Conservation (phyloP, 2,888 invertebrate species). For the Tipula helvola region DNA sequence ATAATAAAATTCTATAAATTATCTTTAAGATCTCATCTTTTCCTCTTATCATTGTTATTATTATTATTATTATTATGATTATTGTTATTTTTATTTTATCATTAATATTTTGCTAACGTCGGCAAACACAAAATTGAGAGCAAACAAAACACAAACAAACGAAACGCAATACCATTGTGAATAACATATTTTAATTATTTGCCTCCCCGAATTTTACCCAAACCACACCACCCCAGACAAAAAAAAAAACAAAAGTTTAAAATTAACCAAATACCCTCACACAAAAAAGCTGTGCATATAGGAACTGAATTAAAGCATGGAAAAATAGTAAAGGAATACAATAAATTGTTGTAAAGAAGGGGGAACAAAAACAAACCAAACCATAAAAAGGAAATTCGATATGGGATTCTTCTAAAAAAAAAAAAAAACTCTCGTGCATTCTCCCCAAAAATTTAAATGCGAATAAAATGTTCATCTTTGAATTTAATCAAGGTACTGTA, state of each 20-base stretch:
- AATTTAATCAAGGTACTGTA: neutral
- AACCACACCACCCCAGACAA: neutral
- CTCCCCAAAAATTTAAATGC: neutral
- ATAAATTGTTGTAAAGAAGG: neutral
- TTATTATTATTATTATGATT: neutral
- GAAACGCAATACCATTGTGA: neutral
- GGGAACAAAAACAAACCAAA: neutral
- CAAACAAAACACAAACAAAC: neutral
- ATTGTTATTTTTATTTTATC: neutral
- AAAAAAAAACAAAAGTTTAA: neutral
- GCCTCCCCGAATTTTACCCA: neutral
- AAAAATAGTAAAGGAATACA: neutral
- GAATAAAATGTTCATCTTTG: neutral
- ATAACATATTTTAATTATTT: neutral
- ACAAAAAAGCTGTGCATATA: neutral
- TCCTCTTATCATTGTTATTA: neutral
- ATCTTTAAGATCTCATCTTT: neutral
- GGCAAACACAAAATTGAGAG: neutral
- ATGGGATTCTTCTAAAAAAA: neutral
- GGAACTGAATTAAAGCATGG: neutral
- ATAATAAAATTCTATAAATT: neutral
- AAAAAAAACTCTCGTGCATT: neutral
- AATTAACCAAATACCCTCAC: neutral
- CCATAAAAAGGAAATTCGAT: neutral
- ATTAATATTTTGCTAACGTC: neutral